Evolutionary conservation across 92 coral and sea anemone species (phyloP), one percentile per base, ranked within the genome.

Genomic region (Palythoa grandiflora): DNA sequence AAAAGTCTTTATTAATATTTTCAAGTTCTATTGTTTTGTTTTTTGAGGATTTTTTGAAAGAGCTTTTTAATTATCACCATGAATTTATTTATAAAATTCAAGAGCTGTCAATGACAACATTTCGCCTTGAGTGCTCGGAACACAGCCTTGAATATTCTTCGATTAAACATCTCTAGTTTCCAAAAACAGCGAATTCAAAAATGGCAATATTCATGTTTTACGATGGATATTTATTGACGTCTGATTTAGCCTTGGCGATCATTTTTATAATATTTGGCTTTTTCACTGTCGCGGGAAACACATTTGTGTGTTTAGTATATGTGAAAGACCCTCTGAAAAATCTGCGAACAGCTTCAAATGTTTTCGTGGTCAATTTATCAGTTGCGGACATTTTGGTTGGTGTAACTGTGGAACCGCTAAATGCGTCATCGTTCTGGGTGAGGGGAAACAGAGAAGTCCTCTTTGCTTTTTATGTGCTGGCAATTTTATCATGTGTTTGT

Each of bases 401-500:
- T 13, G 70, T 94, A 3, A 66, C 94, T 15, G 97, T 92, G 2
- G 95, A 94, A 3, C 95, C 97, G 11, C 85, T 94, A 19, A 92
- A 92, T 52, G 95, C 94, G 5, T 91, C 97, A n/a, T 88, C 90
- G 68, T 94, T 92, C 80, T 94, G 97, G 97, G 77, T 86, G 5
- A 77, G 80, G 17, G 84, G 75, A 39, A 92, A 94, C 80, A 84
- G 80, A 16, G 83, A 89, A 39, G 88, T 93, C 1, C 89, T 93
- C 14, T 94, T 94, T 53, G 87, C 94, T 1, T 94, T 90, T 57
- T 94, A 93, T 74, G 90, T 94, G 11, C 83, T 92, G 11, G 98
- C 98, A 5, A 93, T 94, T n/a, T 52, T 94, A 3, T 94, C 98
- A 0, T 94, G 98, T 83, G 94, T 94, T 70, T 93, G 96, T 20